Conservation (phyloP, 2,888 invertebrate species). For the Actias luna region DNA sequence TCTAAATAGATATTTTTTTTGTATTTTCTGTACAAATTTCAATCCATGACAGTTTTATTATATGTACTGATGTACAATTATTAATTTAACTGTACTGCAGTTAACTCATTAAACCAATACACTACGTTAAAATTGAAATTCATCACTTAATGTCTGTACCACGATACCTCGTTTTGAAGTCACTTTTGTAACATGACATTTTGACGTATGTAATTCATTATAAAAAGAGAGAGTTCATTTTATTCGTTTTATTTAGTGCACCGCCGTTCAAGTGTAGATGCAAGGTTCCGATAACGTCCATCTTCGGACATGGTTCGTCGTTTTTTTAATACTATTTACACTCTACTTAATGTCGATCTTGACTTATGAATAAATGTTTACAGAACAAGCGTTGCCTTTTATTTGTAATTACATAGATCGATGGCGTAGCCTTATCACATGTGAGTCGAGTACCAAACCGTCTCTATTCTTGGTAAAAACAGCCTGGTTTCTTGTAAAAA, state of each 20-base stretch:
- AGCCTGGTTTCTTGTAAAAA: neutral
- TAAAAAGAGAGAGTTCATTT: neutral
- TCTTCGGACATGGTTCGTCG: constrained; percentile 1
- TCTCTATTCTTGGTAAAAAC: neutral
- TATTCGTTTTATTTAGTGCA: neutral
- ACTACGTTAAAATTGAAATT: neutral
- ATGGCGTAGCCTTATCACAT: neutral
- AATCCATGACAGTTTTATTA: too few species aligned
- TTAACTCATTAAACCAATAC: neutral
- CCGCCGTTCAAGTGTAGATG: neutral
- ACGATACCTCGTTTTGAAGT: neutral
- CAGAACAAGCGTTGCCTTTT: constrained; percentile 22
- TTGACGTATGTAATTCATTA: neutral
- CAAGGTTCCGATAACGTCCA: constrained; percentile 1
- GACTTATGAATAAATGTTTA: constrained; percentile 27
- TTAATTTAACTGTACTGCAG: too few species aligned
- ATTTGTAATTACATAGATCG: constrained; percentile 1
- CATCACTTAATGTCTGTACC: neutral
- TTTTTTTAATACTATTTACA: constrained; percentile 3
- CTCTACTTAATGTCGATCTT: constrained; percentile 17
- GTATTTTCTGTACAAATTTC: too few species aligned
- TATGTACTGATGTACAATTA: too few species aligned
- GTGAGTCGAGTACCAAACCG: neutral
- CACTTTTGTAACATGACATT: constrained; percentile 1
- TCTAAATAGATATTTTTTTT: too few species aligned